Evolutionary conservation across 2,113 vertebrate genomes (phyloP).

Genomic region (Grammomys surdaster): DNA sequence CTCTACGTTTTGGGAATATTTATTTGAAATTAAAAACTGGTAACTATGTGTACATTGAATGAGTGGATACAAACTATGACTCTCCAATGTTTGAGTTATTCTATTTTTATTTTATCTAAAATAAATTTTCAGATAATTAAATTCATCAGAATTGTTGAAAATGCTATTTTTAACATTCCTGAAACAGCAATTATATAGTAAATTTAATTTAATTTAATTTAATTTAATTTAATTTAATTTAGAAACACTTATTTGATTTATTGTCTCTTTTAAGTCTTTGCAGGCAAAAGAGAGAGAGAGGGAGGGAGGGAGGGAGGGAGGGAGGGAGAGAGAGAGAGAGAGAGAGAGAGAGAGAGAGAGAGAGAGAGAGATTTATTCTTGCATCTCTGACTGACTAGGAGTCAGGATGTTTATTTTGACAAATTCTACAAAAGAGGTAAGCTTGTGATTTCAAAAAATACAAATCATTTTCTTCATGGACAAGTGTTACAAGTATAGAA

Average conservation of each 20-base stretch:
- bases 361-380: neutral
- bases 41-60: neutral
- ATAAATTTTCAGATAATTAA: conserved; percentile 25
- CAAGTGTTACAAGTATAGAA: too few relatives aligned
- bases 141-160: neutral
- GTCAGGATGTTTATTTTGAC: too few relatives aligned
- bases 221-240: conserved; percentile 22
- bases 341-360: neutral
- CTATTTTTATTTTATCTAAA: neutral
- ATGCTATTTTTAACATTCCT: neutral
- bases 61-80: neutral
- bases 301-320: too few relatives aligned
- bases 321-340: neutral
- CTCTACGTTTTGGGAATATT: too few relatives aligned
- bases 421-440: too few relatives aligned
- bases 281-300: too few relatives aligned
- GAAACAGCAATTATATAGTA: neutral
- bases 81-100: neutral
- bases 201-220: conserved; percentile 27
- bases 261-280: conserved; percentile 62
- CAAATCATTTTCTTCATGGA: too few relatives aligned
- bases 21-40: neutral
- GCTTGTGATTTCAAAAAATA: too few relatives aligned
- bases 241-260: conserved; percentile 30
- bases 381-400: too few relatives aligned